Base-by-base conservation (phyloP, 2,888 invertebrate species). In the Cheilosia vulpina region DNA sequence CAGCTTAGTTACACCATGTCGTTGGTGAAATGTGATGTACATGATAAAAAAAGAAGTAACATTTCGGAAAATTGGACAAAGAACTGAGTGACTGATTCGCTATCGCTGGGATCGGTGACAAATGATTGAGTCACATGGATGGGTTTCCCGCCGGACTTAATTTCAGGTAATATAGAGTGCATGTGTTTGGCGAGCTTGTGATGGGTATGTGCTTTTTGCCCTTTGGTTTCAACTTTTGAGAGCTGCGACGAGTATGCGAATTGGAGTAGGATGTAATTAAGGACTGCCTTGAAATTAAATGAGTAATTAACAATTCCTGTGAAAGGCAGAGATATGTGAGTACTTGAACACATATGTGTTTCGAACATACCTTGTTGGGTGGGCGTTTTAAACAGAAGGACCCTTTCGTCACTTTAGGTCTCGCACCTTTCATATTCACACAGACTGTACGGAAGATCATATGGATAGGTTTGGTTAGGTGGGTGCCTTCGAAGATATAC, bases 61-160 rank as follows among this genome's bases (percentile, higher is more conserved):
- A 13, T 58, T 45, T 50, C 57, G 34, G 65, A 55, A 76, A 72
- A 81, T 85, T 85, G 85, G 62, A 85, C 76, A 85, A 66, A 71
- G 75, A 71, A 80, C 69, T 43, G 71, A 77, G 41, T 85, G 81
- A 85, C 76, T 76, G 81, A 85, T 77, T 85, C 34, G 60, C 72
- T 85, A 81, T 85, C 85, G 45, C 34, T 31, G 43, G 65, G 31
- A 77, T 85, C 60, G 72, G 76, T 81, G 85, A 81, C 85, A 85
- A 85, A 85, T 85, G 71, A 80, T 85, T 81, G 71, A 85, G 71
- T 77, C 75, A 76, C 76, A 76, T 72, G 43, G 72, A 72, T 34
- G 45, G 53, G 43, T 60, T 41, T 17, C 47, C 41, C 53, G 19
- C 45, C 47, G 45, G 45, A 71, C 38, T 71, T 69, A 13, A 53